These are phyloP conservation scores for Saccopteryx leptura DNA, from an alignment of 2,113 vertebrate genomes.

Conservation along the genomic window DNA sequence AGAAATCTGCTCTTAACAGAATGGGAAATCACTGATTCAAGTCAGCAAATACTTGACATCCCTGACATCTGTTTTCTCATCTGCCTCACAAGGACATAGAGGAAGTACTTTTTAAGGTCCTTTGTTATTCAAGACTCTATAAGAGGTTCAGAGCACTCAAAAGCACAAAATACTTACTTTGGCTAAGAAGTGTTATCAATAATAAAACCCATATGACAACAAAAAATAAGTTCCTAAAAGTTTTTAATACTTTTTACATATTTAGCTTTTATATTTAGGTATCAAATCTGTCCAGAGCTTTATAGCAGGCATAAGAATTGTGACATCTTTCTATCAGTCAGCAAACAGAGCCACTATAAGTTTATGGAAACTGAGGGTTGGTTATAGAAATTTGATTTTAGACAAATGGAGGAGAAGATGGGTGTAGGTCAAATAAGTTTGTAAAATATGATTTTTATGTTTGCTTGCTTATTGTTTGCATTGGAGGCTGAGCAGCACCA, in stretches of 20 bases:
- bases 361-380: not conserved
- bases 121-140: not conserved
- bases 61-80: not conserved
- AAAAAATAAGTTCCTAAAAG: not conserved
- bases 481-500: too few species aligned
- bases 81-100: not conserved
- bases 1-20: not conserved
- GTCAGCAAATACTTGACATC: not conserved
- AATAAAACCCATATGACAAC: constrained; percentile 1
- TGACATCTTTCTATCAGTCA: not conserved
- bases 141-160: not conserved
- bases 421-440: too few species aligned
- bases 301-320: not conserved
- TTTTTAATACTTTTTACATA: not conserved
- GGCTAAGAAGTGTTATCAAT: not conserved
- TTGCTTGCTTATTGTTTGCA: too few species aligned
- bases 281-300: not conserved
- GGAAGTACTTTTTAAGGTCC: not conserved
- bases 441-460: too few species aligned
- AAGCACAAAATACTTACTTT: not conserved
- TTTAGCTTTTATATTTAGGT: not conserved
- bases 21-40: not conserved
- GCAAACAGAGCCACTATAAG: not conserved
- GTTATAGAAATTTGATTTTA: not conserved
- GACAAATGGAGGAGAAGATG: not conserved